Percentiles rank a stretch among this genome's conserved stretches.
Conservation (phyloP, 1,140 invertebrate species). For the Drosophila mauritiana region DNA sequence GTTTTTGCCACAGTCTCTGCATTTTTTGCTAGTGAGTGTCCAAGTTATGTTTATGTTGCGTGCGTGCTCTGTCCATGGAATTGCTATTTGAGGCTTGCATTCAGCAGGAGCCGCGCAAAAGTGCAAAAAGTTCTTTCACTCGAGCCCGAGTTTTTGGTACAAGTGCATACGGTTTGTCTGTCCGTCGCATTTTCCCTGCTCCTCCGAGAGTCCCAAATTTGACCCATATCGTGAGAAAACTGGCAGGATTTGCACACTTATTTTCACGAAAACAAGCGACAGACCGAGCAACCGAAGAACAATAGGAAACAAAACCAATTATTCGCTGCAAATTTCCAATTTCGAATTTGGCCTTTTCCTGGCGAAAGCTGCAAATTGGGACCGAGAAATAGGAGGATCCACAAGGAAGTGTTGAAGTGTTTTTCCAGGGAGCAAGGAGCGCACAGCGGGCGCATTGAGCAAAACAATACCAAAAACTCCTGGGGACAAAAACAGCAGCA, state of each 20-base stretch:
- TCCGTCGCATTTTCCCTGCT: not conserved
- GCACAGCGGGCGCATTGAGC: slow-evolving; percentile 12
- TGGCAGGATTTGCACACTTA: slow-evolving; percentile 5
- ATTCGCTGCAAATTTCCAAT: slow-evolving; percentile 40
- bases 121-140: not conserved
- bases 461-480: slow-evolving; percentile 12
- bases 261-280: not conserved
- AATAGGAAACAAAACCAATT: slow-evolving; percentile 52
- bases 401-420: slow-evolving; percentile 31
- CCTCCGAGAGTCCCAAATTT: slow-evolving; percentile 11
- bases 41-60: slow-evolving; percentile 62
- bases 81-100: slow-evolving; percentile 61
- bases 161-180: slow-evolving; percentile 10
- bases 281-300: not conserved
- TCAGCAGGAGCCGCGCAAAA: slow-evolving; percentile 36
- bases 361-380: slow-evolving; percentile 20
- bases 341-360: slow-evolving; percentile 25
- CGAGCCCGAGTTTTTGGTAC: not conserved
- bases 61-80: slow-evolving; percentile 70
- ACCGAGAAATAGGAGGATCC: slow-evolving; percentile 9
- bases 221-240: slow-evolving; percentile 34
- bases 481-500: slow-evolving; percentile 14
- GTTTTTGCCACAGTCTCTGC: not conserved
- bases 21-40: slow-evolving; percentile 7
- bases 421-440: slow-evolving; percentile 4